These are phyloP conservation scores for Pantala flavescens DNA, from an alignment of 1,140 invertebrate genomes.

Conservation along the genomic window DNA sequence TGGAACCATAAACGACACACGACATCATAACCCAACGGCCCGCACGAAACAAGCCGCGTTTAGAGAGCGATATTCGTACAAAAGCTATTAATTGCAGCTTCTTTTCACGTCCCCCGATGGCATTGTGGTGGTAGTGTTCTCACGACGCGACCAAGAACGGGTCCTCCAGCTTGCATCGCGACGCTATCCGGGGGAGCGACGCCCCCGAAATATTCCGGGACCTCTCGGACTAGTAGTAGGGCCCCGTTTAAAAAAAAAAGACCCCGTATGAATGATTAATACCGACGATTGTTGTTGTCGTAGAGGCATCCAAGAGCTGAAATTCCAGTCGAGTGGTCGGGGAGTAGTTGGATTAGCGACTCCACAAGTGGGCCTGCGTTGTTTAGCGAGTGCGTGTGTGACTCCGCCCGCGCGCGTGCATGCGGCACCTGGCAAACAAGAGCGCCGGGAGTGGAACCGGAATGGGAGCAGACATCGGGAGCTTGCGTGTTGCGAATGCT, in stretches of 20 bases:
- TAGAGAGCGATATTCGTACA: no score
- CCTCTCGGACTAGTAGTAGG: not conserved
- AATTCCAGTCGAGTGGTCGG: not conserved
- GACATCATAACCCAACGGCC: no score
- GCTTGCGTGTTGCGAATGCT: not conserved
- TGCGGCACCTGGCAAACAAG: constrained; percentile 6
- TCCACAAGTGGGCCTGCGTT: not conserved
- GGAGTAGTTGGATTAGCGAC: not conserved
- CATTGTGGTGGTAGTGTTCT: no score
- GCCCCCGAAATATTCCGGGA: no score
- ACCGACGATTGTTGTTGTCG: not conserved
- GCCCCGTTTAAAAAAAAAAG: not conserved
- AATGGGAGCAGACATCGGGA: not conserved
- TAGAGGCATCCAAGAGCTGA: not conserved
- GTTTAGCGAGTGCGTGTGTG: not conserved
- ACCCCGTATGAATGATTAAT: not conserved
- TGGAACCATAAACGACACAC: no score
- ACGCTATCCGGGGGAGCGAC: no score
- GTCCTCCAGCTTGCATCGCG: no score
- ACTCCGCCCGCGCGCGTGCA: not conserved
- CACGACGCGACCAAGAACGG: no score
- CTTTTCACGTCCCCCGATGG: no score
- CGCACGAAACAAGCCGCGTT: no score
- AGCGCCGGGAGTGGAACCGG: not conserved
- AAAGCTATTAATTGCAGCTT: no score